Evolutionary conservation across 2,797 vertebrate species (phyloP).

Genomic region (Denticeps clupeoides): DNA sequence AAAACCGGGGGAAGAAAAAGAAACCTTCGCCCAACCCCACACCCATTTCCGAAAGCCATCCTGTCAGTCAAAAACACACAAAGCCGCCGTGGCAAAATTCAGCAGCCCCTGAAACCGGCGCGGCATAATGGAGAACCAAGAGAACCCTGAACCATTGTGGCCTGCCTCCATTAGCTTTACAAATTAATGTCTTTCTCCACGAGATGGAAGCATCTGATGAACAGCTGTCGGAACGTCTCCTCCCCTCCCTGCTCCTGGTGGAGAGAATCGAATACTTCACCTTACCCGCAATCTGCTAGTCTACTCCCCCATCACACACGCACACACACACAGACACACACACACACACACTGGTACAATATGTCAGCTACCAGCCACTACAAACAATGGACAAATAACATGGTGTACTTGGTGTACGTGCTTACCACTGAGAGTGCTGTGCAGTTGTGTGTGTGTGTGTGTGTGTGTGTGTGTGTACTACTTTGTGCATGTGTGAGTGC

Average conservation of each 20-base stretch:
- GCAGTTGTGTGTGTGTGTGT: too few relatives aligned
- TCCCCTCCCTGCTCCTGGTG: neutral
- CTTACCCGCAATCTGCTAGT: too few relatives aligned
- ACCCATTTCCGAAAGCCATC: conserved; percentile 68
- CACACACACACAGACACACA: conserved; percentile 64
- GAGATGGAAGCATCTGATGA: neutral
- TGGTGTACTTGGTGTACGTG: too few relatives aligned
- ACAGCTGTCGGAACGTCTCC: conserved; percentile 1
- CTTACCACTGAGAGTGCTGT: too few relatives aligned
- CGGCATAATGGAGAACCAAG: conserved; percentile 21
- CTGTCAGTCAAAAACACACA: conserved; percentile 76
- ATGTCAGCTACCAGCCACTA: too few relatives aligned
- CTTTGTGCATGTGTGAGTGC: too few relatives aligned
- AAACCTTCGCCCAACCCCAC: conserved; percentile 45
- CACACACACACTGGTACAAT: conserved; percentile 62
- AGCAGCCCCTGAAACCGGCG: conserved; percentile 27
- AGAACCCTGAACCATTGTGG: neutral
- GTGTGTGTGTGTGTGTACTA: too few relatives aligned
- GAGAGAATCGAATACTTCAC: too few relatives aligned
- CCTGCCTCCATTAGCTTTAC: neutral
- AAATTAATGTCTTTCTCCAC: neutral
- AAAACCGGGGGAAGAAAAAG: conserved; percentile 24
- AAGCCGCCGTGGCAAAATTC: conserved; percentile 34
- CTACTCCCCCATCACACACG: conserved; percentile 55
- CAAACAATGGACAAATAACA: too few relatives aligned